phyloP scores from a whole-genome alignment of 2,797 vertebrate genomes.

The Falco berigora region DNA sequence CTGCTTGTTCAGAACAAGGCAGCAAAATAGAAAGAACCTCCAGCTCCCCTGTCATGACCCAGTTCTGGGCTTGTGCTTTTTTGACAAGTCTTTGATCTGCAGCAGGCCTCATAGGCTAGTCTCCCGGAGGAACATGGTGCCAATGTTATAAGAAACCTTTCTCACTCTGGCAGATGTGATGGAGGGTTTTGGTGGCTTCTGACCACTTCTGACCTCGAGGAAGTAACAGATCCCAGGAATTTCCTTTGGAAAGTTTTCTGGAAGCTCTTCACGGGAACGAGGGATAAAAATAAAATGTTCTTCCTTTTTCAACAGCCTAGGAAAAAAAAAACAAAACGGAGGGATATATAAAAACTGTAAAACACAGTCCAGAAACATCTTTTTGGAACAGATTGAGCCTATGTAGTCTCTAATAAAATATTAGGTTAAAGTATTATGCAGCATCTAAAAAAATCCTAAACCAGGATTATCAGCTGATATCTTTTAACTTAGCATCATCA shows the following conservation, averaged over 20 bases:
- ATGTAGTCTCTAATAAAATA: not conserved
- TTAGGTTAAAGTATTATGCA: fast-evolving
- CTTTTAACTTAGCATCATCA: not conserved
- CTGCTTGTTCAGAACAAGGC: constrained; percentile 57
- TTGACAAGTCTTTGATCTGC: constrained; percentile 71
- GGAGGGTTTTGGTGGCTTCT: constrained; percentile 83
- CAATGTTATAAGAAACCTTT: constrained; percentile 97
- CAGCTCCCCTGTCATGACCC: constrained; percentile 61
- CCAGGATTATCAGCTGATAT: not conserved
- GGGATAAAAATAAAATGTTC: constrained; percentile 91
- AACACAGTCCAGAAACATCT: not conserved
- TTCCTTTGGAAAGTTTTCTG: constrained; percentile 98
- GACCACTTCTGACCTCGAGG: constrained; percentile 88
- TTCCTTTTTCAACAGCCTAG: constrained; percentile 91
- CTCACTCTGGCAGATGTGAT: constrained; percentile 87
- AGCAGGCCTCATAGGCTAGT: constrained; percentile 89
- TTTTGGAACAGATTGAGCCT: not conserved
- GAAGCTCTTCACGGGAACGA: constrained; percentile 94
- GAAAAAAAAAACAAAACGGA: not conserved
- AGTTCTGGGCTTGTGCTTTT: constrained; percentile 80
- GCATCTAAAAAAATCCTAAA: not conserved
- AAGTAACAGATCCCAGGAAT: constrained; percentile 98
- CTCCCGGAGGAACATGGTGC: constrained; percentile 99
- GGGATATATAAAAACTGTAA: not conserved
- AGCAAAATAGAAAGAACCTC: constrained; percentile 64